A percentile compares a stretch with the other conserved stretches of the same genome.
These are phyloP conservation scores for Cebidichthys violaceus DNA, from an alignment of 2,113 vertebrate genomes.

Conservation along the genomic window DNA sequence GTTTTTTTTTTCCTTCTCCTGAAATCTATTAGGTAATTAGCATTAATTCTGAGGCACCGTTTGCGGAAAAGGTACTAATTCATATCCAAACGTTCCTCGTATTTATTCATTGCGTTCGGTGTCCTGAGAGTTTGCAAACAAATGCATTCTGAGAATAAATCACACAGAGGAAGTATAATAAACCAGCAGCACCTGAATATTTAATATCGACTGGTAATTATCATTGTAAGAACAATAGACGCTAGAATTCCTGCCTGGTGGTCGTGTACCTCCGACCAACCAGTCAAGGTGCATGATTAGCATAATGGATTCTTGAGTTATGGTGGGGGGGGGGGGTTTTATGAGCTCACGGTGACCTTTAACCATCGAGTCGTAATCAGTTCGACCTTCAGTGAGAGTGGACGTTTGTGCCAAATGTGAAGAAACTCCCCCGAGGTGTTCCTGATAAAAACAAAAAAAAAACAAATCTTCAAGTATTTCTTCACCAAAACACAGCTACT, in stretches of 20 bases:
- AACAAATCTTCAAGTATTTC: slow-evolving; percentile 1
- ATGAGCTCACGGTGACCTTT: no score
- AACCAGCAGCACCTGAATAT: slow-evolving; percentile 68
- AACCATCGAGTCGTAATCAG: neutral
- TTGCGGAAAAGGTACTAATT: slow-evolving; percentile 62
- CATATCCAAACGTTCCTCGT: slow-evolving; percentile 60
- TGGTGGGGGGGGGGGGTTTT: no score
- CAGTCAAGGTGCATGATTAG: no score
- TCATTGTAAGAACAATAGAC: slow-evolving; percentile 57
- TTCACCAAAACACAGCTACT: slow-evolving; percentile 8
- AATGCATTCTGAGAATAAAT: slow-evolving; percentile 71
- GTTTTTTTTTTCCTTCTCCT: slow-evolving; percentile 35
- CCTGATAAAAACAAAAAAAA: neutral
- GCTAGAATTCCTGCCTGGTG: no score
- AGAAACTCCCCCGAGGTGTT: neutral
- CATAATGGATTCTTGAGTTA: neutral
- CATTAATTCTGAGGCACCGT: slow-evolving; percentile 50
- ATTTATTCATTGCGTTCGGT: slow-evolving; percentile 60
- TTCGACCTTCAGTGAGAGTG: neutral
- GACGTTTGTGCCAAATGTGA: neutral
- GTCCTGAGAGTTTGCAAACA: slow-evolving; percentile 72
- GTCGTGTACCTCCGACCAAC: no score
- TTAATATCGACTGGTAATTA: slow-evolving; percentile 69
- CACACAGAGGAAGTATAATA: slow-evolving; percentile 55
- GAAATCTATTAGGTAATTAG: slow-evolving; percentile 71